A percentile compares a stretch with the other conserved stretches of the same genome.
phyloP scores from a whole-genome alignment of 2,113 vertebrate species.

The rabbit (Oryctolagus cuniculus) region mOryCun1.1 NC_091448.1:32809001-32809500 shows the following conservation, averaged over 20 bases:
- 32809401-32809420: background rate
- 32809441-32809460: too few relatives aligned
- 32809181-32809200: background rate
- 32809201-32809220: background rate
- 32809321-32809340: background rate
- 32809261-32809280: background rate
- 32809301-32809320: background rate
- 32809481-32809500: too few relatives aligned
- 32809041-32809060: too few relatives aligned
- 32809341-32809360: background rate
- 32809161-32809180: slow-evolving; percentile 40
- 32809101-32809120: too few relatives aligned
- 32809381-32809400: background rate
- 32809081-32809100: too few relatives aligned
- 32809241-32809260: background rate
- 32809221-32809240: background rate
- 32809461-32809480: too few relatives aligned
- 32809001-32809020: too few relatives aligned
- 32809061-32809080: too few relatives aligned
- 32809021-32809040: too few relatives aligned
- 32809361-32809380: background rate
- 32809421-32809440: too few relatives aligned
- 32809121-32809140: too few relatives aligned
- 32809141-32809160: background rate
- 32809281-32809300: background rate